These are phyloP conservation scores for Oophaga pumilio DNA, from an alignment of 2,113 vertebrate genomes.

Conservation along the genomic window DNA sequence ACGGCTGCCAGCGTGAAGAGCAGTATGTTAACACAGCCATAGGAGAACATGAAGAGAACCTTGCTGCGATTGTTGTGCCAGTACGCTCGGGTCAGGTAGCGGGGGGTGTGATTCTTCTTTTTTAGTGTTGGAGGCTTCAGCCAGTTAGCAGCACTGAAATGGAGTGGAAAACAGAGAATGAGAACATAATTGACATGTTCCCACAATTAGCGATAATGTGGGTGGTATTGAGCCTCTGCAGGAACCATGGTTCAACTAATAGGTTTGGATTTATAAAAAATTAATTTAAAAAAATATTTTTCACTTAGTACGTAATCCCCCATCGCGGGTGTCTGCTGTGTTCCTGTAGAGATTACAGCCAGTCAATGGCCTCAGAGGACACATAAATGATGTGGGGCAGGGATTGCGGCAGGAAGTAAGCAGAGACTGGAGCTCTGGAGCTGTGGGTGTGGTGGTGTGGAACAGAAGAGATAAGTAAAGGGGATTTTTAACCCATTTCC, in stretches of 20 bases:
- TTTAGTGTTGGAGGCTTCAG: slow-evolving; percentile 72
- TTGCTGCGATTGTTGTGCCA: slow-evolving; percentile 82
- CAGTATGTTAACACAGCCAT: slow-evolving; percentile 68
- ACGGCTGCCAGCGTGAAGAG: slow-evolving; percentile 74
- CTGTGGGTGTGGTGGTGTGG: no score
- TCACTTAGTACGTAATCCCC: no score
- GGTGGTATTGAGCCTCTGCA: background rate
- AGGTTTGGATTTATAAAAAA: no score
- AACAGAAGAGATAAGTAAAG: no score
- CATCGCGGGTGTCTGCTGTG: no score
- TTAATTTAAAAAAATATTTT: no score
- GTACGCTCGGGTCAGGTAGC: slow-evolving; percentile 73
- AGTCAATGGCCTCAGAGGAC: no score
- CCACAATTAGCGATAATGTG: background rate
- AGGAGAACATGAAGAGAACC: slow-evolving; percentile 75
- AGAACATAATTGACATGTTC: background rate
- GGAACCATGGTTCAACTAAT: background rate
- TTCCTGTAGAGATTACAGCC: no score
- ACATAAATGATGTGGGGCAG: no score
- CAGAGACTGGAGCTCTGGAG: no score
- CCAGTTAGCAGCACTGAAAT: slow-evolving; percentile 81
- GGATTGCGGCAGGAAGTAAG: no score
- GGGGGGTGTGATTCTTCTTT: slow-evolving; percentile 61
- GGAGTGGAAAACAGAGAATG: background rate
- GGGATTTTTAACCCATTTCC: no score